Conservation (phyloP, 2,888 invertebrate genomes). For the Homarus gammarus region DNA sequence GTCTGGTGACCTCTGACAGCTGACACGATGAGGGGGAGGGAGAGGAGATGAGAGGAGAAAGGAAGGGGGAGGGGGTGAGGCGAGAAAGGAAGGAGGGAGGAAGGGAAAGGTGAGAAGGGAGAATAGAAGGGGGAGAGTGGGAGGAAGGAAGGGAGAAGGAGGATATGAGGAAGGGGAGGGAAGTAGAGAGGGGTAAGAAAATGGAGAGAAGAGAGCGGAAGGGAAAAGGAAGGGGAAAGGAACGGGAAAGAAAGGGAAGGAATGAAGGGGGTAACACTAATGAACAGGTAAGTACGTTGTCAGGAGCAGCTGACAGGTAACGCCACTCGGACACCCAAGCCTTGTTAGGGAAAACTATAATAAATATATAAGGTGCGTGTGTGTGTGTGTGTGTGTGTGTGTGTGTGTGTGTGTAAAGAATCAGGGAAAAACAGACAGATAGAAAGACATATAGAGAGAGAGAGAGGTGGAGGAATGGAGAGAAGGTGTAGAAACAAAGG, state of each 20-base stretch:
- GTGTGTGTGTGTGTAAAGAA: background rate
- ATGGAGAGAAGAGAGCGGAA: background rate
- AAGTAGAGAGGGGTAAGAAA: background rate
- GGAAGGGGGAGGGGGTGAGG: background rate
- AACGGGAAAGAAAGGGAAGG: background rate
- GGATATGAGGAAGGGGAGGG: background rate
- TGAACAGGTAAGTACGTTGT: slow-evolving; percentile 49
- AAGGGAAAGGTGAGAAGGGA: background rate
- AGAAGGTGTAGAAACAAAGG: background rate
- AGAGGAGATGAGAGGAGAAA: background rate
- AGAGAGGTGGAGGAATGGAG: background rate
- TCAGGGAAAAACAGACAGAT: slow-evolving; percentile 1
- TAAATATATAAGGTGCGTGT: background rate
- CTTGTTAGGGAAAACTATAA: background rate
- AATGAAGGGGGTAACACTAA: slow-evolving; percentile 11
- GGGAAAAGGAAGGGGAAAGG: background rate
- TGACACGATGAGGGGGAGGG: slow-evolving; percentile 8
- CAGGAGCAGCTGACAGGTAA: slow-evolving; percentile 26
- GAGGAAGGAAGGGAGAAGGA: too few relatives aligned
- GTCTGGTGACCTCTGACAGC: slow-evolving; percentile 27
- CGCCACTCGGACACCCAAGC: background rate
- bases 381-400: slow-evolving; percentile 1
- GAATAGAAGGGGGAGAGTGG: background rate
- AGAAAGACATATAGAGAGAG: background rate
- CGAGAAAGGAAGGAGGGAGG: background rate